phyloP scores from a whole-genome alignment of 2,888 invertebrate species.

The Lycophotia porphyrea region DNA sequence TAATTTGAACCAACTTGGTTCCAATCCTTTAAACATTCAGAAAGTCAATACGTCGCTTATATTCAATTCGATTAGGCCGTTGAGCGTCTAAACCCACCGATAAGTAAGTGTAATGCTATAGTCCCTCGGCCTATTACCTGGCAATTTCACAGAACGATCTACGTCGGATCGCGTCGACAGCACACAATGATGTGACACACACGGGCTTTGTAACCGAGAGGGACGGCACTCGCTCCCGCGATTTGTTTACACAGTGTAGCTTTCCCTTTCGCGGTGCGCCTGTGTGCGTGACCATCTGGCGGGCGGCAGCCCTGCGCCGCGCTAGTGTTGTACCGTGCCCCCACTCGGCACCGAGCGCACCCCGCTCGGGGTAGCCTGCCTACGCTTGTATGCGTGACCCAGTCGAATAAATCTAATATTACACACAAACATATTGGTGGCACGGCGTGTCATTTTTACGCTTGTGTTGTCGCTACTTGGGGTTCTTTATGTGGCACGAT shows the following conservation, averaged over 20 bases:
- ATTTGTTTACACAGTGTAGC: conserved; percentile 90
- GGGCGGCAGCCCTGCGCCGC: conserved; percentile 80
- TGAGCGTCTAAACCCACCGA: conserved; percentile 86
- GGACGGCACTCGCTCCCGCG: conserved; percentile 85
- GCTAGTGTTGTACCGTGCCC: conserved; percentile 82
- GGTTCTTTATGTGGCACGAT: conserved; percentile 89
- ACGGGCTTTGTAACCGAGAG: conserved; percentile 85
- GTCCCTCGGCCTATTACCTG: conserved; percentile 90
- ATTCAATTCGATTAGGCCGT: conserved; percentile 87
- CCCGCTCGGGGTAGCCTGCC: conserved; percentile 83
- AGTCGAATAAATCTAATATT: conserved; percentile 90
- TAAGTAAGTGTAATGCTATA: conserved; percentile 89
- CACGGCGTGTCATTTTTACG: conserved; percentile 89
- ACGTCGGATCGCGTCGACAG: conserved; percentile 86
- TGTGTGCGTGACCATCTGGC: conserved; percentile 89
- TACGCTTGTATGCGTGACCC: conserved; percentile 87
- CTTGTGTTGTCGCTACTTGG: conserved; percentile 89
- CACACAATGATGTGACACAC: conserved; percentile 87
- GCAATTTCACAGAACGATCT: conserved; percentile 90
- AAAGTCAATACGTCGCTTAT: conserved; percentile 70
- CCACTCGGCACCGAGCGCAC: conserved; percentile 79
- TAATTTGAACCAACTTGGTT: conserved; percentile 17
- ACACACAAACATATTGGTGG: conserved; percentile 90
- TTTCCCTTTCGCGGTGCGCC: conserved; percentile 85
- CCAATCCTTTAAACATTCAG: conserved; percentile 60